phyloP scores from a whole-genome alignment of 35 echinoderm and acorn worm species.

The Chiridota heheva region DNA sequence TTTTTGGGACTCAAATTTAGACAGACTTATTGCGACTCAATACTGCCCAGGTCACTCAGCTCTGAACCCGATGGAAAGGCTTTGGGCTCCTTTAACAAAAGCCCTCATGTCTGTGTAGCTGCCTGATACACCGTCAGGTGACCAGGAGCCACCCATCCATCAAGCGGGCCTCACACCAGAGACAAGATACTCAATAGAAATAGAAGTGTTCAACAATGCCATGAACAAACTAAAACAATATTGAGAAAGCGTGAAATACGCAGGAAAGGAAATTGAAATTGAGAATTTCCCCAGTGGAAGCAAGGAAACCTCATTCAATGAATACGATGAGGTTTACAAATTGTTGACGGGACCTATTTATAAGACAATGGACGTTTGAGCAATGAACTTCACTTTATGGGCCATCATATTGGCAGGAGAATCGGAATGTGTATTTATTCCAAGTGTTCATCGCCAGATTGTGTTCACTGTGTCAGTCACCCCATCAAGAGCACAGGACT shows the following conservation, averaged over 20 bases:
- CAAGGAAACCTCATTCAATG: no score
- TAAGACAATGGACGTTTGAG: neutral
- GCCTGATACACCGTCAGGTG: slow-evolving; percentile 10
- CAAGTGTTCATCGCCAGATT: slow-evolving; percentile 22
- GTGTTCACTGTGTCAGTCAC: no score
- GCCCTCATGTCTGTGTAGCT: slow-evolving; percentile 19
- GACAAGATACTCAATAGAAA: slow-evolving; percentile 8
- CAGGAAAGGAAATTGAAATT: neutral
- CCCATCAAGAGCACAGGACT: no score
- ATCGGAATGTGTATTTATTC: slow-evolving; percentile 23
- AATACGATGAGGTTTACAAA: no score
- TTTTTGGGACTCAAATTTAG: slow-evolving; percentile 23
- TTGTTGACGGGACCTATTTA: no score
- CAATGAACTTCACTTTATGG: neutral
- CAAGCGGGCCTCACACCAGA: neutral
- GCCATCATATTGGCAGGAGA: slow-evolving; percentile 14
- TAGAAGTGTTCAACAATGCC: slow-evolving; percentile 31
- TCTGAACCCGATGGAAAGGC: slow-evolving; percentile 30
- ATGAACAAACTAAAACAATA: slow-evolving; percentile 29
- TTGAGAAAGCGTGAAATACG: slow-evolving; percentile 20
- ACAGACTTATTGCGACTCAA: slow-evolving; percentile 25
- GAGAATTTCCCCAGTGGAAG: slow-evolving; percentile 5
- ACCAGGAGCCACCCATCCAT: neutral
- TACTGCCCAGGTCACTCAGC: slow-evolving; percentile 49
- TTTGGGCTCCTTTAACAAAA: slow-evolving; percentile 39